Base-by-base conservation (phyloP, 2,888 invertebrate species). In the Athalia circularis region DNA sequence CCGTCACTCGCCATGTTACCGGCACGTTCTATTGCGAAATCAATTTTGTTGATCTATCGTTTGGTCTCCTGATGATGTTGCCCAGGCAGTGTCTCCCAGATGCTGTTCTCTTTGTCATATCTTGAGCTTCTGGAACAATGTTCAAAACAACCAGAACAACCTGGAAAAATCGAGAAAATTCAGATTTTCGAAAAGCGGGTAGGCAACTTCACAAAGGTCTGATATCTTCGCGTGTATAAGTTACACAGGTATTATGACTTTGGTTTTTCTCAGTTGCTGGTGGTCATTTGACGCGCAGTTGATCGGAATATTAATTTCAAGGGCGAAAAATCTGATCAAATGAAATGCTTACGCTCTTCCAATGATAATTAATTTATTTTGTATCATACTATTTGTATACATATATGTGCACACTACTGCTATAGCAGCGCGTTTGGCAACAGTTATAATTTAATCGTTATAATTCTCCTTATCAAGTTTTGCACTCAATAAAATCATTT, bases 1-100 rank as follows among this genome's bases (percentile, higher is more conserved):
- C 79, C 84, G 81, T 61, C 59, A 76, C 64, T 29, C 64, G 79
- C 6, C 83, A 83, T 84, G 83, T 82, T 82, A 80, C 74, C 57
- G 65, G 62, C 82, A 85, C 82, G 83, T 84, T 84, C 82, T 64
- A 81, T 87, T 87, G 84, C 87, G 86, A 87, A 86, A 87, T 84
- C 77, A 68, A 81, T 83, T 83, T 85, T 83, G 82, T 84, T 84
- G 83, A 84, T 86, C 82, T 83, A 81, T 80, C 83, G 61, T 77
- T 62, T 67, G 3, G 13, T 64, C 45, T 76, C 57, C 4, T 29
- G 57, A 45, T 57, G 11, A 59, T 47, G 15, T 57, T 62, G 43
- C 50, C 15, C 47, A 50, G 9, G 13, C 29, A 5, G 9, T 68
- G n/a, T 43, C 29, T 29, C 29, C 29, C 29, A 29, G 29, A 29